These are phyloP conservation scores for Zaprionus nigranus DNA, from an alignment of 1,140 invertebrate genomes.

Conservation along the genomic window DNA sequence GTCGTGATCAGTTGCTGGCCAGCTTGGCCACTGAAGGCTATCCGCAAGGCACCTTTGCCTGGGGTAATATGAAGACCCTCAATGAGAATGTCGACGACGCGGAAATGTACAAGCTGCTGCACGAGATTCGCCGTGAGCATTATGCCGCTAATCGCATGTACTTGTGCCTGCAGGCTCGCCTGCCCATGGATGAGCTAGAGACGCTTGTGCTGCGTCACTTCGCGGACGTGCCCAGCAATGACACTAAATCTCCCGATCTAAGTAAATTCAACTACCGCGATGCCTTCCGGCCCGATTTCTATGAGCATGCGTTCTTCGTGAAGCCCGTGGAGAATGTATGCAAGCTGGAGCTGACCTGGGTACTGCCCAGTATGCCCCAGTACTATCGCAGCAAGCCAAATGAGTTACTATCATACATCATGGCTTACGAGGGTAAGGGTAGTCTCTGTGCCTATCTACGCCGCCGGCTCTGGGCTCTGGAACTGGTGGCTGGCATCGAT, in stretches of 20 bases:
- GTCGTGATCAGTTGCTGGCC: slow-evolving; percentile 89
- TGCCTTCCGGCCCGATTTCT: slow-evolving; percentile 89
- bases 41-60: slow-evolving; percentile 92
- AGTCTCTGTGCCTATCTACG: slow-evolving; percentile 93
- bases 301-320: slow-evolving; percentile 90
- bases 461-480: slow-evolving; percentile 93
- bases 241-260: slow-evolving; percentile 87
- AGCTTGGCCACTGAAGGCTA: slow-evolving; percentile 88
- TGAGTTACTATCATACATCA: slow-evolving; percentile 91
- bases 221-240: slow-evolving; percentile 88
- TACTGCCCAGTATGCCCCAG: slow-evolving; percentile 88
- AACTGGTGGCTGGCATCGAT: slow-evolving; percentile 90
- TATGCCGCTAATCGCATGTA: slow-evolving; percentile 97
- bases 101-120: slow-evolving; percentile 87
- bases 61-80: slow-evolving; percentile 93
- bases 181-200: slow-evolving; percentile 91
- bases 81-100: slow-evolving; percentile 88
- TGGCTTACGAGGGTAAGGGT: slow-evolving; percentile 95
- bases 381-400: slow-evolving; percentile 92
- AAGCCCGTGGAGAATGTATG: slow-evolving; percentile 90
- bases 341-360: slow-evolving; percentile 91
- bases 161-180: slow-evolving; percentile 91
- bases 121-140: slow-evolving; percentile 92
- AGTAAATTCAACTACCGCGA: slow-evolving; percentile 78
- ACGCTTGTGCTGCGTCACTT: slow-evolving; percentile 87